A percentile compares a stretch with the other conserved stretches of the same genome.
Evolutionary conservation across 2,888 invertebrate genomes (phyloP).

Genomic region (Tinea pellionella): DNA sequence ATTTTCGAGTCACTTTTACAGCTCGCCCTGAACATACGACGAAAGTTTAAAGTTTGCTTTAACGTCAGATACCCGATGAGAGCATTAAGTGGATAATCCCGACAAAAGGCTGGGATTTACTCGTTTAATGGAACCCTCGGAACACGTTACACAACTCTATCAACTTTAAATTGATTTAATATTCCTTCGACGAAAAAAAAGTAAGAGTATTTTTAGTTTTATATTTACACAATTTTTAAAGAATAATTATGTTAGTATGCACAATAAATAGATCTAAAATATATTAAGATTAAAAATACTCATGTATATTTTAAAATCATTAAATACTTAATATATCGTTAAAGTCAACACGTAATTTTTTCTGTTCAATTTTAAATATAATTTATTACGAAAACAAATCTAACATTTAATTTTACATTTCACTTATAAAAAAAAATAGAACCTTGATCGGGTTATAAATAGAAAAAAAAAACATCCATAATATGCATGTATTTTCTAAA

Average conservation of each 20-base stretch:
- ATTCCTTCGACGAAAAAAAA: not conserved
- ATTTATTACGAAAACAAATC: too few relatives aligned
- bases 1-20: slow-evolving; percentile 64
- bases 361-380: too few relatives aligned
- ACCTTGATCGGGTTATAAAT: not conserved
- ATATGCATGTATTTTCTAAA: not conserved
- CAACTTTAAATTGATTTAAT: slow-evolving; percentile 2
- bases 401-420: too few relatives aligned
- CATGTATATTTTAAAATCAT: too few relatives aligned
- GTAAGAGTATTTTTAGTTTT: not conserved
- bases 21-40: slow-evolving; percentile 53
- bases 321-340: too few relatives aligned
- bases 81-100: slow-evolving; percentile 58
- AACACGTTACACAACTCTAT: not conserved
- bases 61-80: slow-evolving; percentile 15
- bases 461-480: not conserved
- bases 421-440: too few relatives aligned
- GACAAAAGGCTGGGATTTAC: slow-evolving; percentile 10
- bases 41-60: slow-evolving; percentile 34
- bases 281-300: too few relatives aligned
- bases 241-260: too few relatives aligned
- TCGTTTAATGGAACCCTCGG: slow-evolving; percentile 9
- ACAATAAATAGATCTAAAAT: too few relatives aligned
- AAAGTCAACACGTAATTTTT: too few relatives aligned
- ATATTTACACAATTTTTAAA: too few relatives aligned